Evolutionary conservation across 1,140 invertebrate genomes (phyloP).

Genomic region (Magallana ariakensis): DNA sequence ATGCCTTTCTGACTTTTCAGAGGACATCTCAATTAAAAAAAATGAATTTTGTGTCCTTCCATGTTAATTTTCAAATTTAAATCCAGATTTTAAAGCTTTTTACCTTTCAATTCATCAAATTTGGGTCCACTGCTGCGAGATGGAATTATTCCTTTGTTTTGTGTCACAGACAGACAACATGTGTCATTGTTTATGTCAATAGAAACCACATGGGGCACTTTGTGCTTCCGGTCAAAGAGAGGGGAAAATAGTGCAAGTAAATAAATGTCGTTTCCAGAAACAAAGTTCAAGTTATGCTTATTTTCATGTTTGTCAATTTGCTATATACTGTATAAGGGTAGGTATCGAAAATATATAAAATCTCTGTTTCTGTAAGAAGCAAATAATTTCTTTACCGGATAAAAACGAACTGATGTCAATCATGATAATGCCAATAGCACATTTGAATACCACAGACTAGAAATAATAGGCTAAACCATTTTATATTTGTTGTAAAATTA

Average conservation of each 20-base stretch:
- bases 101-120: neutral
- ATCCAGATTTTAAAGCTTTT: neutral
- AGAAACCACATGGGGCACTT: constrained; percentile 41
- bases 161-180: neutral
- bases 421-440: neutral
- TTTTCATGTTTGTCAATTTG: no score
- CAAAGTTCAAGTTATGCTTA: no score
- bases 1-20: no score
- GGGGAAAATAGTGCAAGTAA: neutral
- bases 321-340: no score
- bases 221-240: constrained; percentile 13
- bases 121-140: neutral
- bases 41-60: no score
- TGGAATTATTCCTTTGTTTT: neutral
- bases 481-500: no score
- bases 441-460: neutral
- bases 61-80: no score
- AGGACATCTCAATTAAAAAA: no score
- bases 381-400: neutral
- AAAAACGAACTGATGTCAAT: neutral
- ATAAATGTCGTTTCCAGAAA: no score
- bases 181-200: constrained; percentile 44
- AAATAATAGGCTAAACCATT: no score
- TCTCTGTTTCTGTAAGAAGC: no score
- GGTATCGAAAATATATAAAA: no score